Evolutionary conservation across 2,888 invertebrate genomes (phyloP).

Genomic region (Omphaloscelis lunosa): DNA sequence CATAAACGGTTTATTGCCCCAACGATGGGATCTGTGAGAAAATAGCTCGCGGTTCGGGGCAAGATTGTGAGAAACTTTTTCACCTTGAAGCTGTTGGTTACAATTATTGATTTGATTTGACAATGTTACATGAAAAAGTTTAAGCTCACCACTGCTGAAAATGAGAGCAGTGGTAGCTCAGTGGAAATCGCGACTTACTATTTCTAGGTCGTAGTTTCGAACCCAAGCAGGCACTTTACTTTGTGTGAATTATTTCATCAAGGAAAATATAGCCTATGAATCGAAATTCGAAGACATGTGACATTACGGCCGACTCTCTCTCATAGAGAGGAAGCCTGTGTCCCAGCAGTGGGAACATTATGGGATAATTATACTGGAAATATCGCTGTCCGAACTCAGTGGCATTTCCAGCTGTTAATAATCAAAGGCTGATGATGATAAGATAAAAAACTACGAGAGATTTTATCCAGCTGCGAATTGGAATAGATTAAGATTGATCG

Average conservation of each 20-base stretch:
- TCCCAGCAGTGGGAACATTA: neutral
- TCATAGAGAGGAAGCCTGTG: neutral
- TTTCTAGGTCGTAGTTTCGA: no score
- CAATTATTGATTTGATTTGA: constrained; percentile 17
- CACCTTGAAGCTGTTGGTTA: constrained; percentile 14
- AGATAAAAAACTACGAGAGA: neutral
- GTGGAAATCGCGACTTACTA: neutral
- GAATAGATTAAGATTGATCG: neutral
- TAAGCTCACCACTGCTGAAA: neutral
- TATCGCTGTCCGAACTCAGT: neutral
- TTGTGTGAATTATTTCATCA: neutral
- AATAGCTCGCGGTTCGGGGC: constrained; percentile 38
- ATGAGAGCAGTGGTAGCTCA: neutral
- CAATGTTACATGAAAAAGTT: neutral
- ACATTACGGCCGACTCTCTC: no score
- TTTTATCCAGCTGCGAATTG: neutral
- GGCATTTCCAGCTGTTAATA: no score
- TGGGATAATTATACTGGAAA: neutral
- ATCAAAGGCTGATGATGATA: neutral
- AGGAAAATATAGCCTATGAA: neutral
- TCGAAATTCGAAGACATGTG: no score
- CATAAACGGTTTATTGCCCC: constrained; percentile 60
- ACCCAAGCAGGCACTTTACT: neutral
- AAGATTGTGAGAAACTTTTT: constrained; percentile 19
- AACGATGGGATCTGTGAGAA: constrained; percentile 49